A percentile compares a stretch with the other conserved stretches of the same genome.
Evolutionary conservation across 2,797 vertebrate species (phyloP).

Genomic region (Rhynchotus rufescens): DNA sequence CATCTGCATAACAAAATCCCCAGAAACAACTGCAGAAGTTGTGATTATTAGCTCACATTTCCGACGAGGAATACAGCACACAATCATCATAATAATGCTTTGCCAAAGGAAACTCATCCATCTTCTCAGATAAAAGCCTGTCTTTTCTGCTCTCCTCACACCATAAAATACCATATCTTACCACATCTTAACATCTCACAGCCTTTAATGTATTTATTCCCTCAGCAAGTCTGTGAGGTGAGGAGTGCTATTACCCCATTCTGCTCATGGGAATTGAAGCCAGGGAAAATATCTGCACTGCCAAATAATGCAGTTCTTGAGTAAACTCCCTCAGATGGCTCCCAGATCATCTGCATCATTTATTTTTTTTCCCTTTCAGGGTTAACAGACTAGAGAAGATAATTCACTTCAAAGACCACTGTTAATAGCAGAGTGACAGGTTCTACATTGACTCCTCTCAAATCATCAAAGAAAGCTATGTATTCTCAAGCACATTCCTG

Average conservation of each 20-base stretch:
- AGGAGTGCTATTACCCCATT: neutral
- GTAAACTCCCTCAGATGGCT: neutral
- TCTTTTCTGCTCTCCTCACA: constrained; percentile 9
- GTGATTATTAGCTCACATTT: neutral
- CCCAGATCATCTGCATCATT: neutral
- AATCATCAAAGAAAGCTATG: neutral
- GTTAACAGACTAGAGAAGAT: neutral
- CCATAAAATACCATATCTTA: neutral
- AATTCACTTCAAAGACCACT: rapidly evolving
- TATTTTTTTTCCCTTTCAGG: neutral
- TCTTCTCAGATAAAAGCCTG: neutral
- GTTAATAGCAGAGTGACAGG: neutral
- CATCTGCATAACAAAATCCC: constrained; percentile 26
- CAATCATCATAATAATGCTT: neutral
- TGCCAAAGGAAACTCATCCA: neutral
- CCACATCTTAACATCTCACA: neutral
- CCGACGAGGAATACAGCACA: neutral
- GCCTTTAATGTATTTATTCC: constrained; percentile 19
- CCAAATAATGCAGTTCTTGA: neutral
- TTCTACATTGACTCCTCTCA: neutral
- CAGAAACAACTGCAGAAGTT: constrained; percentile 36
- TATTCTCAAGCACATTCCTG: neutral
- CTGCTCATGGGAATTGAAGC: neutral
- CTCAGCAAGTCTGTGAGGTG: neutral
- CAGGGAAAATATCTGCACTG: neutral